Conservation (phyloP, 2,797 vertebrate genomes). For the Cryptoblepharus egeriae region DNA sequence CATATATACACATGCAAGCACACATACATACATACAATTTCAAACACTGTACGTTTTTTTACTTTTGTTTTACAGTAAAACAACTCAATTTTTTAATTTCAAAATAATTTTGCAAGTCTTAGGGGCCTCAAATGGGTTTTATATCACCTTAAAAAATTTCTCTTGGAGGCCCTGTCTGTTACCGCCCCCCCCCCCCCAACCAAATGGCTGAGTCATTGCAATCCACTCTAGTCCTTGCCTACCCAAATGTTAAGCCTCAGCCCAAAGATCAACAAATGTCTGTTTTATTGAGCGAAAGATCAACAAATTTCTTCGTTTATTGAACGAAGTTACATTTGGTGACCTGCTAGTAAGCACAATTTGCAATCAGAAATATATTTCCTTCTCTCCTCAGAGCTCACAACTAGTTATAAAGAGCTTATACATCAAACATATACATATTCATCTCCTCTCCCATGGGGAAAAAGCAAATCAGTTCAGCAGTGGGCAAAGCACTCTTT, state of each 20-base stretch:
- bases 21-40: too few relatives aligned
- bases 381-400: constrained; percentile 44
- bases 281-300: too few relatives aligned
- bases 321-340: constrained; percentile 8
- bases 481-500: constrained; percentile 46
- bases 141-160: too few relatives aligned
- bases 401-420: constrained; percentile 38
- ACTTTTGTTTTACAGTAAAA: too few relatives aligned
- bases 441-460: constrained; percentile 40
- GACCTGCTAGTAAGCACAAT: background rate
- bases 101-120: too few relatives aligned
- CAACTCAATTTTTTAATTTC: too few relatives aligned
- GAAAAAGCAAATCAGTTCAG: constrained; percentile 48
- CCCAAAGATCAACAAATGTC: constrained; percentile 6
- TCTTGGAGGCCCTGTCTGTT: too few relatives aligned
- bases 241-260: background rate
- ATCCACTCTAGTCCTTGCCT: background rate
- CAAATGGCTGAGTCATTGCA: background rate
- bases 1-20: too few relatives aligned
- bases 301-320: background rate
- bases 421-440: constrained; percentile 48
- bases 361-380: background rate
- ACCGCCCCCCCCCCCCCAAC: too few relatives aligned
- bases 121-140: too few relatives aligned
- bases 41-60: too few relatives aligned